phyloP scores from a whole-genome alignment of 1,140 invertebrate species.

The Cylas formicarius region DNA sequence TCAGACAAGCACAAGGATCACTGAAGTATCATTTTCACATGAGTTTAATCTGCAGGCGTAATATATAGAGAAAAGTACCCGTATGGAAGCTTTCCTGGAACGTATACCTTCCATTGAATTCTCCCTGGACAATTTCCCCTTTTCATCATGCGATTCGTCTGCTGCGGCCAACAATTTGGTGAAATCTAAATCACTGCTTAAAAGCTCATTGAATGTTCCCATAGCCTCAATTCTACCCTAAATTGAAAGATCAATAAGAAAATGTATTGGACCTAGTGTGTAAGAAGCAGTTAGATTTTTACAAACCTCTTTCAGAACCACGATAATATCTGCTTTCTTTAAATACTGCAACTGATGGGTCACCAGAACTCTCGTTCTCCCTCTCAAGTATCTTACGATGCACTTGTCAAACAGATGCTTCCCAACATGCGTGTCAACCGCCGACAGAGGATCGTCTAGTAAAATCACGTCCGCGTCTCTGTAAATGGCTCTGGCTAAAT shows the following conservation, averaged over 20 bases:
- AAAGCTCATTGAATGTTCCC: constrained; percentile 51
- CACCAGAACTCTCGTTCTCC: constrained; percentile 63
- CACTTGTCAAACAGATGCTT: constrained; percentile 61
- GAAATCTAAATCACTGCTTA: constrained; percentile 49
- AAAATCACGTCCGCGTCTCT: constrained; percentile 83
- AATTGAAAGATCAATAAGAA: neutral
- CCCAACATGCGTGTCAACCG: constrained; percentile 75
- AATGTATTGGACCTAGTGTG: neutral
- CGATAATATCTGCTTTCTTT: constrained; percentile 63
- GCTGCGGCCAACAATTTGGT: constrained; percentile 43
- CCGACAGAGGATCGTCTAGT: constrained; percentile 92
- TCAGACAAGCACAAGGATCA: too few species aligned
- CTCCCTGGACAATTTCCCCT: too few species aligned
- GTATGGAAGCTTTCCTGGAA: too few species aligned
- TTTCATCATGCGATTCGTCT: constrained; percentile 39
- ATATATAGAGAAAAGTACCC: too few species aligned
- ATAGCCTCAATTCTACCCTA: constrained; percentile 49
- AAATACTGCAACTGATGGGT: constrained; percentile 83
- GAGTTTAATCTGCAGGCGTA: too few species aligned
- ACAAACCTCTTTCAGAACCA: constrained; percentile 67
- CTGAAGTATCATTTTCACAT: too few species aligned
- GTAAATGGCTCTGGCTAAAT: constrained; percentile 76
- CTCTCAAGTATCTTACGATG: constrained; percentile 51
- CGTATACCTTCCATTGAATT: too few species aligned
- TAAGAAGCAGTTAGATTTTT: constrained; percentile 1